phyloP scores from a whole-genome alignment of 2,888 invertebrate species.

The Nyleta sp. region DNA sequence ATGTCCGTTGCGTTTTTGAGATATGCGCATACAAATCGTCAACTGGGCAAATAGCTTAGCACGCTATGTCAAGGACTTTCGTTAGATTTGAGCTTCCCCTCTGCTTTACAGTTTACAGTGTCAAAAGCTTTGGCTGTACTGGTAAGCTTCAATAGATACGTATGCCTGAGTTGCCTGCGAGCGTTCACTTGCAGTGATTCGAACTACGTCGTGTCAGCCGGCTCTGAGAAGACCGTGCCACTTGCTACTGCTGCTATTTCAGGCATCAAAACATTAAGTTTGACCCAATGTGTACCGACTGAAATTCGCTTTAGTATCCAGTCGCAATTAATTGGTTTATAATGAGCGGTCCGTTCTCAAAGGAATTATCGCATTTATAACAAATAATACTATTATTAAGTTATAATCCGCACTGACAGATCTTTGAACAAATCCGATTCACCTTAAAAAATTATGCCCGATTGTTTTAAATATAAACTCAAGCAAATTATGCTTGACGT shows the following conservation, averaged over 20 bases:
- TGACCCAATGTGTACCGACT: conserved; percentile 34
- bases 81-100: conserved; percentile 38
- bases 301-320: conserved; percentile 34
- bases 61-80: conserved; percentile 52
- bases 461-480: too few relatives aligned
- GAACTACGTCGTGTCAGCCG: conserved; percentile 72
- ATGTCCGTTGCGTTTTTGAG: conserved; percentile 28
- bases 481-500: too few relatives aligned
- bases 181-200: conserved; percentile 72
- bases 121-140: conserved; percentile 72
- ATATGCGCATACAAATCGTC: conserved; percentile 28
- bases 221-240: conserved; percentile 35
- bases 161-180: conserved; percentile 52
- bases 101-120: conserved; percentile 74
- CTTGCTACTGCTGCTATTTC: conserved; percentile 37
- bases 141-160: conserved; percentile 56
- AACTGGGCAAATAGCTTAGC: conserved; percentile 42
- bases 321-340: conserved; percentile 49
- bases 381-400: conserved; percentile 6
- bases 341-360: conserved; percentile 25
- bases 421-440: too few relatives aligned
- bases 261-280: conserved; percentile 58
- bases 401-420: not conserved
- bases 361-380: conserved; percentile 18
- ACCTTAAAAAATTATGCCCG: too few relatives aligned